phyloP scores from a whole-genome alignment of 37 sponge, comb jelly and placozoan genomes.

The Haliclona indistincta region DNA sequence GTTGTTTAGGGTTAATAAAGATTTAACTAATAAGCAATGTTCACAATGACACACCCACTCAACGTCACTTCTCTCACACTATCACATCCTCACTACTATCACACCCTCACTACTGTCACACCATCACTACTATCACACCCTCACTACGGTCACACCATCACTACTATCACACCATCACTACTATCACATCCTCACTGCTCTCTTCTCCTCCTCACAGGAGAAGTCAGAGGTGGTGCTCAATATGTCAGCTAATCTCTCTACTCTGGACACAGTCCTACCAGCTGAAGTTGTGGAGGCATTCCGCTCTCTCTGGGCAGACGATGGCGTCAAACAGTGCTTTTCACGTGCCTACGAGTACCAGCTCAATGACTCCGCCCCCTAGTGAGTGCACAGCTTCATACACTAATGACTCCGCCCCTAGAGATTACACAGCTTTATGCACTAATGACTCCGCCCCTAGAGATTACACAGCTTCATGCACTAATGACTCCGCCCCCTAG shows the following conservation, averaged over 20 bases:
- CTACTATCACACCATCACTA: too few species aligned
- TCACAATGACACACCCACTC: too few species aligned
- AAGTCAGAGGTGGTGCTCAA: constrained; percentile 65
- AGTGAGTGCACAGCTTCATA: constrained; percentile 82
- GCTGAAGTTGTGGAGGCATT: constrained; percentile 73
- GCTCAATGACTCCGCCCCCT: constrained; percentile 97
- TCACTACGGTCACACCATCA: too few species aligned
- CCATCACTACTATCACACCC: too few species aligned
- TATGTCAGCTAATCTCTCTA: constrained; percentile 43
- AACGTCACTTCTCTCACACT: not conserved
- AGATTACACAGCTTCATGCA: not conserved
- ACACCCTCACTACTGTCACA: too few species aligned
- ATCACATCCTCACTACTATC: too few species aligned
- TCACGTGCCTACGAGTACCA: constrained; percentile 92
- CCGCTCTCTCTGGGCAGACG: constrained; percentile 80
- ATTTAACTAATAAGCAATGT: too few species aligned
- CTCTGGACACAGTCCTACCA: constrained; percentile 35
- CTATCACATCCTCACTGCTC: not conserved
- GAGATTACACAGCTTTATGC: not conserved
- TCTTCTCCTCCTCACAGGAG: constrained; percentile 24
- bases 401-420: not conserved
- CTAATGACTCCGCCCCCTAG: constrained; percentile 98
- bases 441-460: constrained; percentile 44
- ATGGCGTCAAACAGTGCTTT: constrained; percentile 79
- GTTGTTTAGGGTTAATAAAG: too few species aligned